Conservation (phyloP, 2,888 invertebrate species). For the Rhopalosiphum nymphaeae region DNA sequence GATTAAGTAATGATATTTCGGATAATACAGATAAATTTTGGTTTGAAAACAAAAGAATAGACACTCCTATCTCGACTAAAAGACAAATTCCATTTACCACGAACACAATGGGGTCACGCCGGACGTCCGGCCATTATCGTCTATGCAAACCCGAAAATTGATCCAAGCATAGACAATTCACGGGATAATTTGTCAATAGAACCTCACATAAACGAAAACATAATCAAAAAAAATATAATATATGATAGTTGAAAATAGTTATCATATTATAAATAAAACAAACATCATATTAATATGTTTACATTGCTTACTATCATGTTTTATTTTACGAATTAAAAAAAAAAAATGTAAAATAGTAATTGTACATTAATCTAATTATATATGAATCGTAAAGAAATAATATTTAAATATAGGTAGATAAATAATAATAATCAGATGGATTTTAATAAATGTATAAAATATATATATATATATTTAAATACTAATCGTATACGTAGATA, state of each 20-base stretch:
- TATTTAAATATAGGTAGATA: neutral
- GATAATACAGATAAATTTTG: neutral
- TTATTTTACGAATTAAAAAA: neutral
- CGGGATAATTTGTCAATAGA: neutral
- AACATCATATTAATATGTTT: neutral
- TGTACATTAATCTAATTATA: neutral
- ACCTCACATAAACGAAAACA: neutral
- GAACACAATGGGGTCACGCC: slow-evolving; percentile 44
- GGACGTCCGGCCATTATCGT: slow-evolving; percentile 62
- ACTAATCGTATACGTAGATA: neutral
- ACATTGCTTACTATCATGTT: neutral
- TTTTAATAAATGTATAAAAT: neutral
- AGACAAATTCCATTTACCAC: slow-evolving; percentile 50
- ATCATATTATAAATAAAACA: neutral
- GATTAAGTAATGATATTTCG: slow-evolving; percentile 1
- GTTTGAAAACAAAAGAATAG: slow-evolving; percentile 22
- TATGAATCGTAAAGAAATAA: neutral
- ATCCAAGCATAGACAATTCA: slow-evolving; percentile 30
- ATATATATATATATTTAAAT: neutral
- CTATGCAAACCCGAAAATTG: slow-evolving; percentile 42
- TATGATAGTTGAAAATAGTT: neutral
- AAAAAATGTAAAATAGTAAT: neutral
- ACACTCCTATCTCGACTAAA: slow-evolving; percentile 37
- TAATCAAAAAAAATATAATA: neutral
- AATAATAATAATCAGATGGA: no score